Evolutionary conservation across 2,113 vertebrate genomes (phyloP), one percentile per base, ranked within the genome.

Genomic region (Castor canadensis): DNA sequence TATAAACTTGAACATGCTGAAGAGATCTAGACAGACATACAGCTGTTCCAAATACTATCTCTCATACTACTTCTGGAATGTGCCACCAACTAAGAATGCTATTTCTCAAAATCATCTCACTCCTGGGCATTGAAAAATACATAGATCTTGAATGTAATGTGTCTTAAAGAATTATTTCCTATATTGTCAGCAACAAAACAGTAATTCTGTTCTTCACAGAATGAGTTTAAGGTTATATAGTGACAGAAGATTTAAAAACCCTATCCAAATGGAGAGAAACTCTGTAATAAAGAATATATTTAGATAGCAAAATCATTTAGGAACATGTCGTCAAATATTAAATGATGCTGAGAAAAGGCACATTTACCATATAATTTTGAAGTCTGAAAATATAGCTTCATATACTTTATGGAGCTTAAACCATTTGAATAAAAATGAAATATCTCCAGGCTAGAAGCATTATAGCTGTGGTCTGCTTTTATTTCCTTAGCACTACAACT

Each of bases 401-500:
- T 93, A 82, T 76, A 77, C 38, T 96, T 97, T 95, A 97, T 91
- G 95, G 91, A 58, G 82, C 82, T 96, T 96, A 96, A 96, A 88
- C 82, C 54, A 91, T 81, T 93, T 95, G 93, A 94, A 97, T 96
- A 94, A 96, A 97, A 95, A 79, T 90, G 96, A 95, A 86, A 38
- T 83, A 91, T 73, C 47, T 95, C 56, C 43, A 90, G 81, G 56
- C 81, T 92, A 73, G 90, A 84, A 82, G 84, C 11, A 1, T 66
- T 49, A 20, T 81, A 60, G 66, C 84, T 79, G 1, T 20, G 20
- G 56, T 85, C 85, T 82, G 73, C 56, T 89, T 82, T 94, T 62
- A 54, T 93, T 94, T 95, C 73, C 40, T 92, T 32, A 38, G 81
- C 38, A 69, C 32, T 40, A 26, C 67, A 47, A 30, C n/a, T 62